Base-by-base conservation (phyloP, 1,140 invertebrate genomes). In the Phymastichus coffea region DNA sequence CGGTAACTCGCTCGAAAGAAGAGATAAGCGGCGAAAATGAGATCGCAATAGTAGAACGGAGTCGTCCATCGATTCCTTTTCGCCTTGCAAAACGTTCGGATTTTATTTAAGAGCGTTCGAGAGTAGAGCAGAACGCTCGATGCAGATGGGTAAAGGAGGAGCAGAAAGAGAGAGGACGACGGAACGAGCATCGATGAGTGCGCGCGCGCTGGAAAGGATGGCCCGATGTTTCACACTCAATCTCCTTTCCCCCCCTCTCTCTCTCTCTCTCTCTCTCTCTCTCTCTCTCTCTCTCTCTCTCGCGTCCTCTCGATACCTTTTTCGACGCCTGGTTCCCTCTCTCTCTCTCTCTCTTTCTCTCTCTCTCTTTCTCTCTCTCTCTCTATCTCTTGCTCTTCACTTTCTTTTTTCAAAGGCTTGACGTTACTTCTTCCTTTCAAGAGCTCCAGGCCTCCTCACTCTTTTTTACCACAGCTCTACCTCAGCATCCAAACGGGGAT, bases 221-320 rank as follows among this genome's bases (percentile, higher is more conserved):
- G 61, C 55, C 63, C 66, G 63, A 70, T 72, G 70, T 72, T 72
- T 70, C 69, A 71, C 70, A 69, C 67, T 69, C 69, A 63, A 72
- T 72, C 69, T 70, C 69, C 67, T 69, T 69, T 64, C 66, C 66
- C 64, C 63, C 63, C 44, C 58, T 43, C 41, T 38, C n/a, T 54
- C 67, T 69, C 67, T 64, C 66, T 66, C 63, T 64, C 62, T 46
- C 57, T 43, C 40, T 37, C n/a, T 20, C 57, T 20, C 35, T 38
- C 22, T 19, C 15, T 37, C 17, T 1, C 4, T 26, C 37, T 26
- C 15, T 10, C 49, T 28, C 38, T 15, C 64, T 15, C 64, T 30
- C 48, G 26, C 23, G 33, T 55, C 53, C 43, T 12, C 4, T 23
- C 3, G 40, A 38, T 49, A 61, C 25, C 48, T 57, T 14, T 12